These are phyloP conservation scores for Brenthis hecate DNA, from an alignment of 2,888 invertebrate species.

Conservation along the genomic window DNA sequence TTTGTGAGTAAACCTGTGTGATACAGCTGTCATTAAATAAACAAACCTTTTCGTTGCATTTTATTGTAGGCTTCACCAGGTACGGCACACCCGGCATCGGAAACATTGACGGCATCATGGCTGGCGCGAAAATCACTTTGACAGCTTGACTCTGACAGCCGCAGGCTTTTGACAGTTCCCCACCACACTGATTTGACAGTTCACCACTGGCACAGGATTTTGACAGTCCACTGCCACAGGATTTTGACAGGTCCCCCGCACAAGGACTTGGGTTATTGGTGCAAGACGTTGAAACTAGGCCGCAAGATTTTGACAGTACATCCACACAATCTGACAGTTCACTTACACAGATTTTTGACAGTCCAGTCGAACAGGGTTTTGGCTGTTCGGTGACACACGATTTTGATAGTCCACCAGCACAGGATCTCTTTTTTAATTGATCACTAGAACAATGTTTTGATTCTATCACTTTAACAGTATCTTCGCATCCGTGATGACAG, in stretches of 20 bases:
- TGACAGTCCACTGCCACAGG: background rate
- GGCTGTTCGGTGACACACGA: slow-evolving; percentile 1
- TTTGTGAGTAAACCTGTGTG: too few species aligned
- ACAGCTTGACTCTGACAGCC: slow-evolving; percentile 57
- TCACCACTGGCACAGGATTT: slow-evolving; percentile 6
- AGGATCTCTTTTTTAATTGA: background rate
- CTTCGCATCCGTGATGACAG: slow-evolving; percentile 44
- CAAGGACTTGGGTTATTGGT: background rate
- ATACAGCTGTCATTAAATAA: background rate
- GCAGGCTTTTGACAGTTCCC: slow-evolving; percentile 39
- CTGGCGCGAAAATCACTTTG: slow-evolving; percentile 71
- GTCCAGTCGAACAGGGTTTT: slow-evolving; percentile 7
- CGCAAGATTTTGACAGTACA: slow-evolving; percentile 9
- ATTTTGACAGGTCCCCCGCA: background rate
- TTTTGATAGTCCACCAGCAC: slow-evolving; percentile 5
- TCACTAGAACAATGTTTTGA: background rate
- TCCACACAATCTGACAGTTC: background rate
- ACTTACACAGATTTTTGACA: slow-evolving; percentile 2
- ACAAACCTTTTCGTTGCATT: slow-evolving; percentile 63
- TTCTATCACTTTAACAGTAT: slow-evolving; percentile 10
- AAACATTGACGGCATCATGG: slow-evolving; percentile 71
- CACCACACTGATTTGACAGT: slow-evolving; percentile 16
- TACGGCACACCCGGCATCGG: slow-evolving; percentile 64
- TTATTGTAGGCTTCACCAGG: slow-evolving; percentile 57
- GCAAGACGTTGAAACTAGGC: slow-evolving; percentile 38